phyloP scores from a whole-genome alignment of 2,888 invertebrate species.

The Autographa gamma region DNA sequence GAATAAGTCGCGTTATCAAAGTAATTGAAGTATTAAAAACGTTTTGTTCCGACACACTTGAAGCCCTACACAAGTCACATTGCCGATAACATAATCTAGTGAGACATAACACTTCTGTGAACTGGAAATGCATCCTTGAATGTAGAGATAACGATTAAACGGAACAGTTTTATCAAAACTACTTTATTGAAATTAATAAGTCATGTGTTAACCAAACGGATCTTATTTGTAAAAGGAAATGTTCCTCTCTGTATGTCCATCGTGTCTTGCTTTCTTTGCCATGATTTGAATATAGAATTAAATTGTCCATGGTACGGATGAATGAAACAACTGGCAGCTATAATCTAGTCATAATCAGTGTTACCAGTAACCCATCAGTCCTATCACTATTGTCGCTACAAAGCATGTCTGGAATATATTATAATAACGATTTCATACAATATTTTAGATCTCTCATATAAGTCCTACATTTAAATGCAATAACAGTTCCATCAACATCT shows the following conservation, averaged over 20 bases:
- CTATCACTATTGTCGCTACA: conserved; percentile 21
- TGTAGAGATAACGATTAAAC: conserved; percentile 32
- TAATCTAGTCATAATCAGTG: conserved; percentile 3
- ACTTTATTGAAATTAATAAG: conserved; percentile 3
- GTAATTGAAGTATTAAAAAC: conserved; percentile 9
- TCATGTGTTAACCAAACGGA: neutral
- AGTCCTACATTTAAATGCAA: conserved; percentile 29
- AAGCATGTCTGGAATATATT: conserved; percentile 38
- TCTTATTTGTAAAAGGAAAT: neutral
- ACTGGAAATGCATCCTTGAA: conserved; percentile 59
- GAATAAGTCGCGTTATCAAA: neutral
- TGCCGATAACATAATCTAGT: conserved; percentile 54
- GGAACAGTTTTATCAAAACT: conserved; percentile 14
- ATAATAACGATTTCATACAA: conserved; percentile 18
- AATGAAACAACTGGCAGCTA: neutral
- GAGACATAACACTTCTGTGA: conserved; percentile 56
- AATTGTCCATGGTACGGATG: neutral
- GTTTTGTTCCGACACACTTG: conserved; percentile 21
- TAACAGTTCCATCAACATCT: conserved; percentile 25
- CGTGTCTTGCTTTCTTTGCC: no score
- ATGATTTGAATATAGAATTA: neutral
- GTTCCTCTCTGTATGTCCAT: neutral
- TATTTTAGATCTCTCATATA: conserved; percentile 2
- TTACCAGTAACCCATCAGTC: conserved; percentile 7
- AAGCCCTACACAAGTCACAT: conserved; percentile 28